phyloP scores from a whole-genome alignment of 2,797 vertebrate species.

The Podarcis siculus region DNA sequence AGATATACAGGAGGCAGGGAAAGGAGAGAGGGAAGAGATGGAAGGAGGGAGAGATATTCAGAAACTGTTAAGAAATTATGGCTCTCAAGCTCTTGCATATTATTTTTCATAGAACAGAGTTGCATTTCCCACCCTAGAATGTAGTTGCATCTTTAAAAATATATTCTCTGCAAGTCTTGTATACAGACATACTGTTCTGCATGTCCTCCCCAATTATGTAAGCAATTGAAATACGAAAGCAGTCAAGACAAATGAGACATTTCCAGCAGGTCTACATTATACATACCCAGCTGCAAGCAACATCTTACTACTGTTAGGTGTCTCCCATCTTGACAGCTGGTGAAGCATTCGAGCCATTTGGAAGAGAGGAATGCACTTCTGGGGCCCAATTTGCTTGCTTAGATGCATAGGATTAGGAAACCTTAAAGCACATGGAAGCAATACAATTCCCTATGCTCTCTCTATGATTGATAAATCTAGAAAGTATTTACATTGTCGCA shows the following conservation, averaged over 20 bases:
- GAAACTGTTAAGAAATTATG: too few relatives aligned
- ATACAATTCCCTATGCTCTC: constrained; percentile 15
- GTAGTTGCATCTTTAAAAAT: neutral
- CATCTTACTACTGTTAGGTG: constrained; percentile 31
- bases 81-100: too few relatives aligned
- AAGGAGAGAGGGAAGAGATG: too few relatives aligned
- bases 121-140: neutral
- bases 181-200: neutral
- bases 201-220: neutral
- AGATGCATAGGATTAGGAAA: constrained; percentile 43
- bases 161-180: neutral
- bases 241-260: constrained; percentile 1
- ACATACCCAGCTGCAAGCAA: neutral
- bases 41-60: too few relatives aligned
- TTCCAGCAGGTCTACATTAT: neutral
- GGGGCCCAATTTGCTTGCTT: constrained; percentile 44
- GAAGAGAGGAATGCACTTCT: constrained; percentile 33
- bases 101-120: neutral
- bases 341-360: constrained; percentile 16
- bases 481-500: too few relatives aligned
- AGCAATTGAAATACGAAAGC: constrained; percentile 1
- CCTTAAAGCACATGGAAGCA: constrained; percentile 28
- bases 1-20: too few relatives aligned
- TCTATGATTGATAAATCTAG: neutral
- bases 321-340: constrained; percentile 44